Evolutionary conservation across 2,113 vertebrate species (phyloP), one percentile per base, ranked within the genome.

Genomic region (Trochalopteron elliotii): DNA sequence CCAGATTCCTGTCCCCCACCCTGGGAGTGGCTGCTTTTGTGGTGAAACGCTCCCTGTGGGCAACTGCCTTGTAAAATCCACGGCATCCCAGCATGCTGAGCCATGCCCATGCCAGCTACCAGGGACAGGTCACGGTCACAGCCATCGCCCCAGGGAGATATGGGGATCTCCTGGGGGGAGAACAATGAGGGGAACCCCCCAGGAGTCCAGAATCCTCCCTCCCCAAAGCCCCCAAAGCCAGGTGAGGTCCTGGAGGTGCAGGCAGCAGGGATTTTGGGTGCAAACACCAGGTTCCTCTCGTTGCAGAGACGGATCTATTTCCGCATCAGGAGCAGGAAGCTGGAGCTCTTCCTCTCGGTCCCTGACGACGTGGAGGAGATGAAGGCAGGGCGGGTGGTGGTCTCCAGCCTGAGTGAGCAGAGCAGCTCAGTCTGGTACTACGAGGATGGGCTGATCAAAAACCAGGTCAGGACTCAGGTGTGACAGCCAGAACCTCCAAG

Each of bases 341-440:
- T 98, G 25, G 97, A 98, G 22, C 97, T 98, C 59, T 98, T 96
- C 97, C 96, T 99, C 95, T 98, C 96, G 0, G 86, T 99, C 57
- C 98, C 99, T 0, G 99, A 99, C 0, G 98, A 98, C 0, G 97
- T 98, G 83, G 99, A 99, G 86, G 98, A 99, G 93, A 98, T 99
- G 98, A 99, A 99, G 93, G 98, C 99, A 0, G 99, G 99, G 11
- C 97, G 99, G 0, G 99, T 99, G 91, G 98, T 99, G 79, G 98
- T 98, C 60, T 97, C 98, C 0, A 96, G 98, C 39, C 93, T 98
- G 64, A 95, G 90, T 12, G 98, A 99, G 35, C 97, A 98, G 24
- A 97, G 97, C 96, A 99, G 97, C 78, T 98, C 98, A 30, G 3
- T 99, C 93, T 99, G 99, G 99, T 99, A 98, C 98, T 99, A 99